Conservation (phyloP, 2,797 vertebrate genomes). For the Danio tinwini region DNA sequence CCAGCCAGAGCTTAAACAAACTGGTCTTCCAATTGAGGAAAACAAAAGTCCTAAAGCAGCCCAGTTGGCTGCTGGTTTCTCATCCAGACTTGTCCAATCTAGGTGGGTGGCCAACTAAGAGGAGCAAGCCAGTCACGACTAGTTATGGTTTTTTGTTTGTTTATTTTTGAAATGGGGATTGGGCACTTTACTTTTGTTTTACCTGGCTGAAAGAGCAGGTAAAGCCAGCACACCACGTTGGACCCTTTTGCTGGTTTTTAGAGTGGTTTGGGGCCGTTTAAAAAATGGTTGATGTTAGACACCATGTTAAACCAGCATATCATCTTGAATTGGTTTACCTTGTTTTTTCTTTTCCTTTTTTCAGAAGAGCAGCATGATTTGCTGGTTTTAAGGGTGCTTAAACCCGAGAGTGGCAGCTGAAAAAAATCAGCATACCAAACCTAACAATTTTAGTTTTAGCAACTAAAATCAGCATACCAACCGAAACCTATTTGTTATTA, state of each 20-base stretch:
- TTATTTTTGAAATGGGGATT: too few species aligned
- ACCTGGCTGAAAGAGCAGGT: not conserved
- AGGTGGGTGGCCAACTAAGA: not conserved
- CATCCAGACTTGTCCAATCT: not conserved
- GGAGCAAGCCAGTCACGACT: not conserved
- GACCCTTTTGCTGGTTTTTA: too few species aligned
- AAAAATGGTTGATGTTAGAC: not conserved
- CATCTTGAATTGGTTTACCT: not conserved
- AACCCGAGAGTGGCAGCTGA: not conserved
- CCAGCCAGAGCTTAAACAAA: not conserved
- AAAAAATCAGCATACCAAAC: not conserved
- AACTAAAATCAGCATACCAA: not conserved
- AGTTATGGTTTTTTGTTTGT: not conserved
- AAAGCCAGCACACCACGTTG: too few species aligned
- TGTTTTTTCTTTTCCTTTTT: not conserved
- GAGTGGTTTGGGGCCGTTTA: not conserved
- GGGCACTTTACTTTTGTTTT: too few species aligned
- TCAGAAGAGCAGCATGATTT: not conserved
- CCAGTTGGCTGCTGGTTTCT: too few species aligned
- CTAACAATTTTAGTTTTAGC: not conserved
- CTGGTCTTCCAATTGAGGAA: not conserved
- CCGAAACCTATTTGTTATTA: not conserved
- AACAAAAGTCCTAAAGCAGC: not conserved
- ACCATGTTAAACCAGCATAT: not conserved
- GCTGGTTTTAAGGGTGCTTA: not conserved